phyloP scores from a whole-genome alignment of 2,888 invertebrate genomes.

The Bombyx huttoni region DNA sequence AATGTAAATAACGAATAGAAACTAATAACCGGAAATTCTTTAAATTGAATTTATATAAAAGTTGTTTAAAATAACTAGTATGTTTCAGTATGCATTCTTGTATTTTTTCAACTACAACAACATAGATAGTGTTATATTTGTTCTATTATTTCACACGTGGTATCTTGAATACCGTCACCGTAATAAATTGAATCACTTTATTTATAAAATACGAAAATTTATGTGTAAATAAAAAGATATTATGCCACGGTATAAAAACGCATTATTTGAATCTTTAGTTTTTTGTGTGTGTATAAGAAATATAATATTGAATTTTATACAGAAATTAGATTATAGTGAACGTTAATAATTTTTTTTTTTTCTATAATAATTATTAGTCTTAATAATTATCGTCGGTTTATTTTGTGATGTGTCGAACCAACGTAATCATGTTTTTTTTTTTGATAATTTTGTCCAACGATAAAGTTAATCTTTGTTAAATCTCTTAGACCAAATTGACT shows the following conservation, averaged over 20 bases:
- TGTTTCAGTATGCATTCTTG: background rate
- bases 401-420: background rate
- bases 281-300: constrained; percentile 31
- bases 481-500: constrained; percentile 17
- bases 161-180: background rate
- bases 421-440: constrained; percentile 2
- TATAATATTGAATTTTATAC: constrained; percentile 47
- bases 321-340: constrained; percentile 8
- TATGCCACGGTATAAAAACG: constrained; percentile 7
- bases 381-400: background rate
- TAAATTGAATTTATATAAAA: background rate
- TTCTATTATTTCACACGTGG: background rate
- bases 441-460: constrained; percentile 13
- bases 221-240: constrained; percentile 14
- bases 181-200: constrained; percentile 1
- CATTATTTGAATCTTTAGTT: constrained; percentile 14
- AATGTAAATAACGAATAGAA: background rate
- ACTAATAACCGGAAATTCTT: background rate
- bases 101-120: background rate
- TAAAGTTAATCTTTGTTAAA: constrained; percentile 10
- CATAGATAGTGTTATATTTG: background rate
- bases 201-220: constrained; percentile 6
- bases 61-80: too few relatives aligned
- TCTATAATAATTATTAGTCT: background rate
- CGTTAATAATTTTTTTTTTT: background rate